These are phyloP conservation scores for Drosophila aldrichi DNA, from an alignment of 2,888 invertebrate genomes.

Conservation along the genomic window DNA sequence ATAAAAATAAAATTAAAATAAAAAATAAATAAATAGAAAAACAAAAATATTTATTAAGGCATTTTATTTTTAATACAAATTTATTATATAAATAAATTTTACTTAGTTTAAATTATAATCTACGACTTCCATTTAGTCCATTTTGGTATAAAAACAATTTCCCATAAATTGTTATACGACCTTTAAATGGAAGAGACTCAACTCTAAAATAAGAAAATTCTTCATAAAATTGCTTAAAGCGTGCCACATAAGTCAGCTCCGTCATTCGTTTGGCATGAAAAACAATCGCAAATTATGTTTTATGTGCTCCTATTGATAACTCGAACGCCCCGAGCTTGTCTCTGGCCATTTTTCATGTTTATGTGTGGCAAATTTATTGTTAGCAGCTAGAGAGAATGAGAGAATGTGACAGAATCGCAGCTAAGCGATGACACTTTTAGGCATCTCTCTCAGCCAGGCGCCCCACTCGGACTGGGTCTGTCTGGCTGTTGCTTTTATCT, in stretches of 20 bases:
- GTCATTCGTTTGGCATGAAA: constrained; percentile 40
- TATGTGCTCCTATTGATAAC: constrained; percentile 53
- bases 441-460: constrained; percentile 12
- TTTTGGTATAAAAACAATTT: background rate
- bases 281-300: constrained; percentile 72
- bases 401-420: constrained; percentile 68
- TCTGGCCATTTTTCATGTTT: constrained; percentile 57
- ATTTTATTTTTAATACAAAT: background rate
- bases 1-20: background rate
- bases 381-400: constrained; percentile 50
- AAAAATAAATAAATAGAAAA: background rate
- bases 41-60: no score
- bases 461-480: constrained; percentile 1
- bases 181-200: background rate
- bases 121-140: background rate
- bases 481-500: constrained; percentile 59
- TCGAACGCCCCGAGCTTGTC: constrained; percentile 41
- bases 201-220: background rate
- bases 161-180: background rate
- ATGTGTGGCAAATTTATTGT: constrained; percentile 66
- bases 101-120: background rate
- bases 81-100: background rate
- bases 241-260: background rate
- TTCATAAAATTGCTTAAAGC: background rate
- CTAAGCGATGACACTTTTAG: constrained; percentile 64